Evolutionary conservation across 1,140 invertebrate species (phyloP).

Genomic region (Lysiphlebus fabarum): DNA sequence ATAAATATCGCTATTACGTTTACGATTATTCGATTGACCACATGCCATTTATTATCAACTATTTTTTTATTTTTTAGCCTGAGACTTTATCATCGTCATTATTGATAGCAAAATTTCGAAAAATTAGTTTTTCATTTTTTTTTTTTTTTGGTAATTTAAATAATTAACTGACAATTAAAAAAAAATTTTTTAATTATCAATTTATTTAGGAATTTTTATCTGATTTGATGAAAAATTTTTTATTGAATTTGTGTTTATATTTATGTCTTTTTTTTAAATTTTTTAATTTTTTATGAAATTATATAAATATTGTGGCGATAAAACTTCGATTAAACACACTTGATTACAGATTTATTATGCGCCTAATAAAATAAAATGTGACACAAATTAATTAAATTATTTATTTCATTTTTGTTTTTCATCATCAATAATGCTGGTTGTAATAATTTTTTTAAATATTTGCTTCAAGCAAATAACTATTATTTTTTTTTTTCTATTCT

Average conservation of each 20-base stretch:
- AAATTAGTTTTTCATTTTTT: conserved; percentile 11
- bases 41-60: not conserved
- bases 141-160: not conserved
- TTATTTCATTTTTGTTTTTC: not conserved
- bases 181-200: not conserved
- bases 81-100: conserved; percentile 10
- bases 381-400: not conserved
- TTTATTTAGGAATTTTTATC: too few species aligned
- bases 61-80: conserved; percentile 10
- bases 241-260: too few species aligned
- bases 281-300: not conserved
- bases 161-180: conserved; percentile 29
- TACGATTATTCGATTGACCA: conserved; percentile 32
- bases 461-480: too few species aligned
- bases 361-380: conserved; percentile 11
- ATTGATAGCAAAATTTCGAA: conserved; percentile 16
- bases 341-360: conserved; percentile 16
- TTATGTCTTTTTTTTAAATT: conserved; percentile 8
- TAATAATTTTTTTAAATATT: not conserved
- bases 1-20: conserved; percentile 45
- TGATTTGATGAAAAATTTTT: too few species aligned
- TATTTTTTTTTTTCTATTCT: not conserved
- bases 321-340: conserved; percentile 24
- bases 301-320: conserved; percentile 15
- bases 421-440: not conserved